Conservation (phyloP, 2,888 invertebrate species). For the Pseudococcus longispinus region DNA sequence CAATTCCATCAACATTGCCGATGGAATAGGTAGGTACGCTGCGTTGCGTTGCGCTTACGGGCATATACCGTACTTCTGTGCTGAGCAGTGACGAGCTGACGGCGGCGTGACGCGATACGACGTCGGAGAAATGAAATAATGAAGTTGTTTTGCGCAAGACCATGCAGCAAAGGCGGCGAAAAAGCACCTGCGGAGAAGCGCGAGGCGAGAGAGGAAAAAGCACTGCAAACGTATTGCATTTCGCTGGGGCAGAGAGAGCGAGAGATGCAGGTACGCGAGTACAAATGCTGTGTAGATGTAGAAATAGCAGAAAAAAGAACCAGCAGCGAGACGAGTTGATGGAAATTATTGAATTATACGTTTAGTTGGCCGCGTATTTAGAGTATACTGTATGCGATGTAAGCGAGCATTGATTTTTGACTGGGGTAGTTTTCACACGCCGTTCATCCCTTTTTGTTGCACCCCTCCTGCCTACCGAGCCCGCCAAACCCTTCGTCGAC, state of each 20-base stretch:
- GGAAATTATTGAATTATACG: slow-evolving; percentile 16
- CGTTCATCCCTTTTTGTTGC: not conserved
- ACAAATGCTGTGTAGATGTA: not conserved
- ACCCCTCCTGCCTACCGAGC: not conserved
- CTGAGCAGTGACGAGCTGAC: not conserved
- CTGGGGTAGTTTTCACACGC: slow-evolving; percentile 20
- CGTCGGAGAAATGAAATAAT: slow-evolving; percentile 1
- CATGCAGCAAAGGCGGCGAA: not conserved
- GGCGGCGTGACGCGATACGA: not conserved
- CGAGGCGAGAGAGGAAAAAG: not conserved
- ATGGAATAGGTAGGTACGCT: not conserved
- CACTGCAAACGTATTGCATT: not conserved
- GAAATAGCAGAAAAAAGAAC: not conserved
- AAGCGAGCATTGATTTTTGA: slow-evolving; percentile 23
- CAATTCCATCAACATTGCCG: not conserved
- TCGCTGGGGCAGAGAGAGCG: not conserved
- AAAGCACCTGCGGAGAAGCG: not conserved
- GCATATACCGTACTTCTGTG: not conserved
- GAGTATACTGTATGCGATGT: not conserved
- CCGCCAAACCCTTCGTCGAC: not conserved
- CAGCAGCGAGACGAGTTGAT: not conserved
- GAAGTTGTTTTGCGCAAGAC: slow-evolving; percentile 4
- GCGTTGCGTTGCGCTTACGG: not conserved
- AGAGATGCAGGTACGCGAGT: not conserved
- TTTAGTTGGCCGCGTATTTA: slow-evolving; percentile 1